Conservation (phyloP, 2,888 invertebrate genomes). For the Lymantria dispar region DNA sequence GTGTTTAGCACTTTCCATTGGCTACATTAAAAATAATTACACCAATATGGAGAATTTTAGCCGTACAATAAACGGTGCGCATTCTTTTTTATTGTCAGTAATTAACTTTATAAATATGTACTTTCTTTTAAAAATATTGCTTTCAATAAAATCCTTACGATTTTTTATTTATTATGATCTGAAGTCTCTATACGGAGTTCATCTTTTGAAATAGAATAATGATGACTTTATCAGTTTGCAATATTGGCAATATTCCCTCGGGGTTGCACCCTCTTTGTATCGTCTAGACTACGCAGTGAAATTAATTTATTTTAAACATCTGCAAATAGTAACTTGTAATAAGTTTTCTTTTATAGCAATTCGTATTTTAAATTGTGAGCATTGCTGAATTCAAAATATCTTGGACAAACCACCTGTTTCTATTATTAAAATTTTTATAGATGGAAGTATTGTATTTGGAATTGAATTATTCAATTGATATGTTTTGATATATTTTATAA, state of each 20-base stretch:
- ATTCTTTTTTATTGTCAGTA: constrained; percentile 13
- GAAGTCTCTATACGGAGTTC: constrained; percentile 2
- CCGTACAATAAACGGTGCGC: constrained; percentile 4
- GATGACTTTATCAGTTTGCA: constrained; percentile 65
- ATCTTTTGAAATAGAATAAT: constrained; percentile 48
- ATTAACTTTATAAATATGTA: constrained; percentile 15
- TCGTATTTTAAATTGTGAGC: too few species aligned
- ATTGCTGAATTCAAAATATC: too few species aligned
- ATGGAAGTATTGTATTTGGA: too few species aligned
- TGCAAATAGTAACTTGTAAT: constrained; percentile 28
- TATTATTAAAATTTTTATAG: too few species aligned
- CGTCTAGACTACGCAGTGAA: constrained; percentile 68
- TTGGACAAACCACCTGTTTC: too few species aligned
- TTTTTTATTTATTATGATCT: not conserved
- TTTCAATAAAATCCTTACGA: constrained; percentile 4
- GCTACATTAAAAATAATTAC: constrained; percentile 6
- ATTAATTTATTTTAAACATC: constrained; percentile 57
- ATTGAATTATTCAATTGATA: too few species aligned
- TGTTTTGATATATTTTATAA: too few species aligned
- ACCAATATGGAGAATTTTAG: constrained; percentile 10
- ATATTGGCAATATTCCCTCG: constrained; percentile 56
- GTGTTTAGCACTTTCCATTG: constrained; percentile 19
- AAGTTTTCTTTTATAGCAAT: too few species aligned
- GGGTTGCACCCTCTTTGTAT: constrained; percentile 55
- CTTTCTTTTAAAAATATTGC: constrained; percentile 4